phyloP scores from a whole-genome alignment of 2,113 vertebrate genomes.

The Channa argus region DNA sequence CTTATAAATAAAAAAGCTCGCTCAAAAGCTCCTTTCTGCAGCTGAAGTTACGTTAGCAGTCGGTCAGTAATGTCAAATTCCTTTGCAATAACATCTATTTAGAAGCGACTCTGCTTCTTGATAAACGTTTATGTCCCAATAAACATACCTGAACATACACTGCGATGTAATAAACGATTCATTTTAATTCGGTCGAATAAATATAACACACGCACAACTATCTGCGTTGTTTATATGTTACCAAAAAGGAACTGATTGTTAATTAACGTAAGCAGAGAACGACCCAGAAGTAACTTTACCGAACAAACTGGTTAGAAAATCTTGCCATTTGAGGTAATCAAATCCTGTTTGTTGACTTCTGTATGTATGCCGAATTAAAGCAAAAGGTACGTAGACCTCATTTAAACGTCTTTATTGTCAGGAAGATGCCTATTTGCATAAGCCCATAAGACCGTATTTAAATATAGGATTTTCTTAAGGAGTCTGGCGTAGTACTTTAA shows the following conservation, averaged over 20 bases:
- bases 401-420: neutral
- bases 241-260: too few species aligned
- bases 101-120: neutral
- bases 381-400: fast-evolving
- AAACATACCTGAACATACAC: fast-evolving
- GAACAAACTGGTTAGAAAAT: neutral
- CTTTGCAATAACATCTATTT: neutral
- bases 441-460: neutral
- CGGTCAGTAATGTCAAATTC: neutral
- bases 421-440: fast-evolving
- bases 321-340: neutral
- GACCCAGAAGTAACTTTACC: too few species aligned
- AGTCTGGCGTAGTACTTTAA: neutral
- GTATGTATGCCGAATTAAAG: constrained; percentile 7
- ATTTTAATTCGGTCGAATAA: neutral
- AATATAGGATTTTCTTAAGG: neutral
- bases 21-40: neutral
- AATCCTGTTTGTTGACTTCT: neutral
- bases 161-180: fast-evolving
- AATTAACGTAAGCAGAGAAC: neutral
- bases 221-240: neutral
- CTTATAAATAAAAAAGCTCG: neutral
- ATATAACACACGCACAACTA: fast-evolving
- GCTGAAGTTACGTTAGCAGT: neutral
- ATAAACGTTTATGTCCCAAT: fast-evolving